Base-by-base conservation (phyloP, 2,888 invertebrate genomes). In the Drosophila engyochracea region DNA sequence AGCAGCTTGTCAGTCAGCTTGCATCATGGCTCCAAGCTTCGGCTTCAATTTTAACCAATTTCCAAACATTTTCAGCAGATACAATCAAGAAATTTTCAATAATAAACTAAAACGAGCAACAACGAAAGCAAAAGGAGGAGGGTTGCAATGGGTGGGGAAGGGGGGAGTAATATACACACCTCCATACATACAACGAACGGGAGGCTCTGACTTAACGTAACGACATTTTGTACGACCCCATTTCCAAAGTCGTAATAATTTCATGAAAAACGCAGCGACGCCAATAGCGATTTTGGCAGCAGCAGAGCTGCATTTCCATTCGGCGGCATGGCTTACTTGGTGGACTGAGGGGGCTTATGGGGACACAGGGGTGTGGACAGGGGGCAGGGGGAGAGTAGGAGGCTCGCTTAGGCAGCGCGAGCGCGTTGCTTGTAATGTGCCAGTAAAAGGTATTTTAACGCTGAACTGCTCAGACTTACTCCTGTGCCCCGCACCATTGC, bases 221-320 rank as follows among this genome's bases (percentile, higher is more conserved):
- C 84, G 91, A 89, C 89, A 90, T 85, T 90, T 90, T 74, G 87
- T 81, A 89, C 89, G 89, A 90, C 89, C 89, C 83, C 89, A 89
- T 90, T 89, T 86, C 73, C 82, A 89, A 86, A 90, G 85, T 90
- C 89, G 91, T 85, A 85, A 85, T 85, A 90, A 90, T 85, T 90
- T 90, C 91, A 85, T 89, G 73, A 90, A 86, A 90, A 85, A 90
- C 90, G 89, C 91, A 86, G 86, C 84, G 60, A 70, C 65, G 70
- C 37, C 76, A 64, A 41, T 82, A 53, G 67, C 76, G 65, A 58
- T 53, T 41, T 35, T 16, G 58, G 47, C 81, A 41, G 78, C 60
- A 54, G 47, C 81, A 41, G 78, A 55, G 73, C 66, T 79, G 85
- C 76, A 83, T 52, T 84, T 82, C 57, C 51, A 53, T 49, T 58